Evolutionary conservation across 2,888 invertebrate species (phyloP), one percentile per base, ranked within the genome.

Genomic region (Drosophila testacea): DNA sequence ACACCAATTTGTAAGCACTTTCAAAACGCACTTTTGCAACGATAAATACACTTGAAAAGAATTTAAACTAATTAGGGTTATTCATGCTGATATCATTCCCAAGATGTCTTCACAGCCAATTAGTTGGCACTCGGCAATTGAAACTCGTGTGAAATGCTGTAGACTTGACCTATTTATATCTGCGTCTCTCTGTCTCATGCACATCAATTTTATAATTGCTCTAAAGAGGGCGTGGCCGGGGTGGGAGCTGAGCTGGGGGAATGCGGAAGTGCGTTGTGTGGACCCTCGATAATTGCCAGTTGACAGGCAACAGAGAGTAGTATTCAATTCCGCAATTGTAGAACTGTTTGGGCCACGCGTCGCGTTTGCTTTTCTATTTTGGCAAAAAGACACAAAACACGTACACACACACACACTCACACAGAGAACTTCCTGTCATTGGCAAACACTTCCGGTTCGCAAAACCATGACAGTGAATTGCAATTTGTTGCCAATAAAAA

Each of bases 151-250:
- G 47, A 73, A 78, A 69, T 65, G 28, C 61, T 64, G 48, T 52
- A 81, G 63, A 78, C 83, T 85, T 88, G 86, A 88, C 87, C 85
- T 85, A 90, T 90, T 90, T 88, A 76, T 81, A 83, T 82, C 34
- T 9, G 30, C 22, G 1, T 22, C 22, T 22, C 51, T 16, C 27
- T 2, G 6, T 6, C 32, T 44, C 59, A 66, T 63, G 46, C 61
- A 46, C 69, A 59, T 48, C 36, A 52, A 61, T 62, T 68, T 56
- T 67, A 7, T 66, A 63, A 67, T 66, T 73, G 64, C 52, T 50
- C 38, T 4, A 57, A 59, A 46, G 42, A 39, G 7, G 28, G 9
- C 7, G 51, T 5, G 32, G 32, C 6, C 10, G 30, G 28, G 42
- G 38, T 0, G 9, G 9, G 11, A 9, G 36, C 10, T 32, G 61